These are phyloP conservation scores for Cossypha dichroa DNA, from an alignment of 2,797 vertebrate genomes.

Conservation along the genomic window DNA sequence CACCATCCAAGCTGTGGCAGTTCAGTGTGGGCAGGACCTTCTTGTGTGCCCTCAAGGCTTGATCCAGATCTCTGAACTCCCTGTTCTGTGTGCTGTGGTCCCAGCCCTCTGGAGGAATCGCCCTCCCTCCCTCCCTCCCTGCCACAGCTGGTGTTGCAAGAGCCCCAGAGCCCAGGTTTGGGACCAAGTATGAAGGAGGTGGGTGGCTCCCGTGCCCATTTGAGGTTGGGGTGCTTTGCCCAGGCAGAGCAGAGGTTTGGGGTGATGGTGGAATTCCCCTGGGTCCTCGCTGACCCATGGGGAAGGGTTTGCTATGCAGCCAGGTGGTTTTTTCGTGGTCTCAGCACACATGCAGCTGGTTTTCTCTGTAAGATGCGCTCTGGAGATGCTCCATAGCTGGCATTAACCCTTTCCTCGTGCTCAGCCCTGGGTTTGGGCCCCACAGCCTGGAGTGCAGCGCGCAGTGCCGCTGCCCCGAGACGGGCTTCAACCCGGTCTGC, in stretches of 20 bases:
- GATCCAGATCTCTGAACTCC: neutral
- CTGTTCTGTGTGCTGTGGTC: neutral
- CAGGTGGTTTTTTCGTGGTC: accelerated
- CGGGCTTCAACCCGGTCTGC: constrained; percentile 88
- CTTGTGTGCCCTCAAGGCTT: neutral
- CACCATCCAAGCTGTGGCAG: neutral
- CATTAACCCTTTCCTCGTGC: neutral
- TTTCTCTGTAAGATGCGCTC: accelerated
- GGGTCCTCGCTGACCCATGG: accelerated
- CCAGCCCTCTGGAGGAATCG: accelerated
- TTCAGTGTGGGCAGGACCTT: neutral
- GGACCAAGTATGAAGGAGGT: neutral
- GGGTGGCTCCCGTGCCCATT: neutral
- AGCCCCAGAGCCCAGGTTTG: neutral
- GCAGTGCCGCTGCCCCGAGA: constrained; percentile 75
- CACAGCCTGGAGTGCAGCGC: constrained; percentile 32
- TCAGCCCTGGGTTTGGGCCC: neutral
- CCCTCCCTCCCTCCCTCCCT: neutral
- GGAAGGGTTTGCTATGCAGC: neutral
- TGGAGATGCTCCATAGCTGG: accelerated
- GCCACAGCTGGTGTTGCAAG: neutral
- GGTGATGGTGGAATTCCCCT: accelerated
- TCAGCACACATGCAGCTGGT: accelerated
- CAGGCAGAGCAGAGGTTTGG: neutral
- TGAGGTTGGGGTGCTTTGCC: neutral